Base-by-base conservation (phyloP, 1,140 invertebrate genomes). In the Maconellicoccus hirsutus region DNA sequence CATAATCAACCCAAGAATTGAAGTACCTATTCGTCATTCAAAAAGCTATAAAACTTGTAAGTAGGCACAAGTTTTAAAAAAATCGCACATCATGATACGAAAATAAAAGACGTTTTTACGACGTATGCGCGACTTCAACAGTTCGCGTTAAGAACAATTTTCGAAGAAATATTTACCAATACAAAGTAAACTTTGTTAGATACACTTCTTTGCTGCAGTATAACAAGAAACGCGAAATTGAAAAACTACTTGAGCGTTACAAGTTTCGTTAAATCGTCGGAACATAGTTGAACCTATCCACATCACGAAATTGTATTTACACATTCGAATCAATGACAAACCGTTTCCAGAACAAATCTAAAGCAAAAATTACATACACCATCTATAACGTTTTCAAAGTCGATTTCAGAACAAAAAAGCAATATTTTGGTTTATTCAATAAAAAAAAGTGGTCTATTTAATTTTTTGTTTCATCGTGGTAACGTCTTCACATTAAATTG, bases 261-360 rank as follows among this genome's bases (percentile, higher is more conserved):
- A 52, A 52, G 42, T 52, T 52, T 52, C n/a, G 42, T 52, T 52
- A 52, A 52, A 52, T 52, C 42, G 42, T 19, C n/a, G n/a, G 42
- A 52, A 52, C 42, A 52, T 52, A 52, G 16, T 52, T 52, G 6
- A 14, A 19, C n/a, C n/a, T 19, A 52, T 52, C 42, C 12, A 16
- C 42, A 52, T 2, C 42, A 19, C n/a, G 42, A 52, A 52, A 52
- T 52, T 52, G 42, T 52, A 16, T 52, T 52, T 52, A 52, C 42
- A 52, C 42, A 52, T 52, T 52, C 42, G 42, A 52, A 52, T 52
- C 42, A 52, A 52, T 52, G 42, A 52, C 42, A 52, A 52, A 52
- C 10, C 6, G 4, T 52, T 52, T 14, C 16, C 42, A 19, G 42
- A 16, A 16, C 42, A 52, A 52, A 52, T 52, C 42, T 6, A 52